These are phyloP conservation scores for Standfussiana lucernea DNA, from an alignment of 2,888 invertebrate species.

Conservation along the genomic window DNA sequence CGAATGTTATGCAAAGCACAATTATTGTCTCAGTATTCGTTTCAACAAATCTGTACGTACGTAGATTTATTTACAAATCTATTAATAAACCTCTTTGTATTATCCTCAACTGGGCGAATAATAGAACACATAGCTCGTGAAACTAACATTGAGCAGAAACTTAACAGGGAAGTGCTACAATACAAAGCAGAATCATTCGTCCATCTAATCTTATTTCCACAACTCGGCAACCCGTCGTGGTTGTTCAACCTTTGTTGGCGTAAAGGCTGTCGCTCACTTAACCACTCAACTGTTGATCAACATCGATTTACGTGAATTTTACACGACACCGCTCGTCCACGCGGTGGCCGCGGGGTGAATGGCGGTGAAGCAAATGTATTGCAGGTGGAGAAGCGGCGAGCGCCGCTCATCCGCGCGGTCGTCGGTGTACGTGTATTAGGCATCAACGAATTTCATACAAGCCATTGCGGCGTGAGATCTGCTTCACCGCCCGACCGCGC, in stretches of 20 bases:
- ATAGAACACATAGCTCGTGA: slow-evolving; percentile 1
- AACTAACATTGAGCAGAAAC: slow-evolving; percentile 26
- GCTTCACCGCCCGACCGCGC: too few species aligned
- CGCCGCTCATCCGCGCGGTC: too few species aligned
- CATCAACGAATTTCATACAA: too few species aligned
- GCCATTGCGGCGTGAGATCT: too few species aligned
- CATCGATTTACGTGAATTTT: too few species aligned
- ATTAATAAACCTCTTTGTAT: slow-evolving; percentile 19
- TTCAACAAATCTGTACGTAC: not conserved
- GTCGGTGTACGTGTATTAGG: too few species aligned
- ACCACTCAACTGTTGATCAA: slow-evolving; percentile 14
- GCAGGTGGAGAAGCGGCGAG: too few species aligned
- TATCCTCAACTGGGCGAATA: slow-evolving; percentile 15
- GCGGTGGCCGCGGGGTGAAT: too few species aligned
- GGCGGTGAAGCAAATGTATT: too few species aligned
- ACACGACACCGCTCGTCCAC: too few species aligned
- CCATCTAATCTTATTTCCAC: slow-evolving; percentile 56
- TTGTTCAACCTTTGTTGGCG: slow-evolving; percentile 36
- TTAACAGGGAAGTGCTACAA: slow-evolving; percentile 27
- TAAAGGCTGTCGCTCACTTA: slow-evolving; percentile 8
- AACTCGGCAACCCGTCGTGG: slow-evolving; percentile 40
- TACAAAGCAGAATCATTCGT: slow-evolving; percentile 37
- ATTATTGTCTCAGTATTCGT: not conserved
- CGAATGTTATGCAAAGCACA: not conserved
- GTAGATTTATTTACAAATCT: not conserved